Evolutionary conservation across 2,888 invertebrate genomes (phyloP).

Genomic region (Machimus rusticus): DNA sequence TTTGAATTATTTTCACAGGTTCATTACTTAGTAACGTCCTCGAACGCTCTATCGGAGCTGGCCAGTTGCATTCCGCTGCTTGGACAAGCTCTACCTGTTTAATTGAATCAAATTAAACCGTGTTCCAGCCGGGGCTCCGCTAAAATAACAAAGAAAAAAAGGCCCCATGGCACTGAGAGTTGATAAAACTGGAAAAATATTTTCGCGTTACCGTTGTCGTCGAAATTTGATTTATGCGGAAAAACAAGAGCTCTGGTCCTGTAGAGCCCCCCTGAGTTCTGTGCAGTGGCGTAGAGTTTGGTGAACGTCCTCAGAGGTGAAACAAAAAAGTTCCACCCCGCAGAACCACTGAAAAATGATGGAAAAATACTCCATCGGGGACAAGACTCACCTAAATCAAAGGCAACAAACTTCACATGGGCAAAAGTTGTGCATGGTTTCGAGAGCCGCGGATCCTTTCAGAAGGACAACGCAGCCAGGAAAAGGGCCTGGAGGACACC

Average conservation of each 20-base stretch:
- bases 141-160: neutral
- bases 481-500: neutral
- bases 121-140: neutral
- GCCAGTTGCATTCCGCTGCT: neutral
- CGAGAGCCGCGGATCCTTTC: neutral
- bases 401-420: conserved; percentile 12
- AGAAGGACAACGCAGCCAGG: neutral
- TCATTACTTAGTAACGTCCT: neutral
- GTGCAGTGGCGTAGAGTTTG: neutral
- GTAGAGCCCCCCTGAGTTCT: neutral
- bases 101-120: neutral
- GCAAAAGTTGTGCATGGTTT: neutral
- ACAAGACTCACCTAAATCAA: conserved; percentile 24
- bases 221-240: neutral
- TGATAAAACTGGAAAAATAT: neutral
- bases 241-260: neutral
- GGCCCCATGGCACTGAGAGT: neutral
- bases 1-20: neutral
- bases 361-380: conserved; percentile 9
- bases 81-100: neutral
- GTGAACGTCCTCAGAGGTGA: neutral
- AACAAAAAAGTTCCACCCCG: neutral
- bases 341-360: neutral
- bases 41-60: neutral
- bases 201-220: neutral